Evolutionary conservation across 2,797 vertebrate species (phyloP), one percentile per base, ranked within the genome.

Genomic region (Hyperoplus lanceolatus): DNA sequence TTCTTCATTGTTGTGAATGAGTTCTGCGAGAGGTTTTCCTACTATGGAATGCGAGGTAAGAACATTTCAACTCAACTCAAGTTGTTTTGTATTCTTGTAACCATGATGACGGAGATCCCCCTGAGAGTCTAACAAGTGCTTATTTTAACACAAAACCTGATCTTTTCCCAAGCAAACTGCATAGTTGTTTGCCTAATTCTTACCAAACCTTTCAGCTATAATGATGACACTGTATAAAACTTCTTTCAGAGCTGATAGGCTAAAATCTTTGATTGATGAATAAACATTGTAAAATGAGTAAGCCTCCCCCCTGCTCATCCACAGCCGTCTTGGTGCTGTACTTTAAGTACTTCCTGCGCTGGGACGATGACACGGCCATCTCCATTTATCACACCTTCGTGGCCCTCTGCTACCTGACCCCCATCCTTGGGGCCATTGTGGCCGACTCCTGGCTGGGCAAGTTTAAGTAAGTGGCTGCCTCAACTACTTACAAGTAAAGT

Each of bases 11-110:
- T 98, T 76, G 75, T 97, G 81, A 99, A 98, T 87, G 97, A 99
- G 89, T 99, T 99, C 94, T 99, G 97, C 0, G 97, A 99, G 91
- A 92, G 97, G 16, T 99, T 99, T 89, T 99, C 98, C 91, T 99
- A 98, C 94, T 98, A 98, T 98, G 97, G 97, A 87, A 99, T 98
- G 97, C 93, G 95, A 95, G 97, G 97, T 99, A 93, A 95, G 94
- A 73, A 59, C 2, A 0, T 53, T 65, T 15, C 15, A 6, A 13
- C 14, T 21, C 18, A 41, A 66, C 18, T 21, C 15, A 56, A 0
- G 2, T 43, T 8, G 2, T 41, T 11, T 29, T 29, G 29, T 29
- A 0, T 38, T 21, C 53, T 29, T 68, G 16, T 73, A 45, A 54
- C 14, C 39, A 46, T 46, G n/a, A 41, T 12, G 0, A 48, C 13